A percentile compares a stretch with the other conserved stretches of the same genome.
These are phyloP conservation scores for Anarhynchus alexandrinus DNA, from an alignment of 2,113 vertebrate species.

Conservation along the genomic window DNA sequence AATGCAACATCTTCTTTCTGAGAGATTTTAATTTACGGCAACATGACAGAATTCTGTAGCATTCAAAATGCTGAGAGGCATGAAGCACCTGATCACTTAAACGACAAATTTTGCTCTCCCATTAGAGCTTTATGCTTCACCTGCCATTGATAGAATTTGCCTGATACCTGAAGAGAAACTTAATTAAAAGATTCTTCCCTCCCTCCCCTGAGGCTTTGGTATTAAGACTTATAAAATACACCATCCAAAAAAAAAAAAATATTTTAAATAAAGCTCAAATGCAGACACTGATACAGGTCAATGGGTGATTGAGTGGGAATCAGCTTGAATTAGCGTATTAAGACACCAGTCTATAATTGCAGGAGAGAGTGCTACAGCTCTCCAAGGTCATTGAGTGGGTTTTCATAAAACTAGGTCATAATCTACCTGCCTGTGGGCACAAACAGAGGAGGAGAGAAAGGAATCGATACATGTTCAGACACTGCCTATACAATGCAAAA, in stretches of 20 bases:
- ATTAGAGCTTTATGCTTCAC: not conserved
- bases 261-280: constrained; percentile 42
- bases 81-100: not conserved
- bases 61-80: not conserved
- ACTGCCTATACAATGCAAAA: not conserved
- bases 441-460: not conserved
- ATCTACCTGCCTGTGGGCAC: not conserved
- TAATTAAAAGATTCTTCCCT: not conserved
- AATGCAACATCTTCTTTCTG: not conserved
- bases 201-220: not conserved
- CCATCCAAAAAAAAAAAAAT: not conserved
- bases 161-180: constrained; percentile 11
- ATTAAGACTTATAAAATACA: constrained; percentile 9
- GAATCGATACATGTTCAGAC: not conserved
- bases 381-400: not conserved
- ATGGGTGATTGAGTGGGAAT: not conserved
- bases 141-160: not conserved
- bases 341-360: constrained; percentile 37
- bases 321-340: constrained; percentile 22
- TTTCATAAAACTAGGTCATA: constrained; percentile 42
- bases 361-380: constrained; percentile 38
- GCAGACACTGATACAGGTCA: constrained; percentile 20
- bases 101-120: not conserved
- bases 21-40: not conserved
- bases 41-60: not conserved